These are phyloP conservation scores for Formica aserva DNA, from an alignment of 2,888 invertebrate genomes.

Conservation along the genomic window DNA sequence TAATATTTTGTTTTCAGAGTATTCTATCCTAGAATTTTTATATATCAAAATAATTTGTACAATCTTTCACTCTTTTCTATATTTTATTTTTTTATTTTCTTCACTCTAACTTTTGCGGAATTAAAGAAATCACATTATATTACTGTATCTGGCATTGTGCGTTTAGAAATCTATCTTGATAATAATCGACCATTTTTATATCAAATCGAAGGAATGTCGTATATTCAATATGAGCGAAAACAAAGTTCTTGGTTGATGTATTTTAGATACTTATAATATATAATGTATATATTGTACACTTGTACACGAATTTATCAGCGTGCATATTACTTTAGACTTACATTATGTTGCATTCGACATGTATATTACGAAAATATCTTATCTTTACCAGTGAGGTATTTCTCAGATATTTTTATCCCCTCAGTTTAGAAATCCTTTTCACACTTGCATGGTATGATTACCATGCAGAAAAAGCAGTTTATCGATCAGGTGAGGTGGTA, in stretches of 20 bases:
- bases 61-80: neutral
- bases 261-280: neutral
- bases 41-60: neutral
- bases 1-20: neutral
- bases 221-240: neutral
- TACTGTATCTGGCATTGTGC: neutral
- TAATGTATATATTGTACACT: constrained; percentile 9
- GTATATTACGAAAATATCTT: constrained; percentile 22
- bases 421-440: constrained; percentile 35
- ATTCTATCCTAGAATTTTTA: neutral
- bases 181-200: neutral
- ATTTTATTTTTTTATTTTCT: neutral
- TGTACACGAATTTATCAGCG: neutral
- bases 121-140: neutral
- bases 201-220: constrained; percentile 6
- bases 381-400: neutral
- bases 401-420: neutral
- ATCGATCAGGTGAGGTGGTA: constrained; percentile 84
- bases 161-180: neutral
- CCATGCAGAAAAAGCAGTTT: constrained; percentile 85
- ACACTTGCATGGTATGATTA: constrained; percentile 79
- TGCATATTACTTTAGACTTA: neutral
- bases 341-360: neutral
- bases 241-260: neutral
- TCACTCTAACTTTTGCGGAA: neutral